Evolutionary conservation across 1,140 invertebrate genomes (phyloP), one percentile per base, ranked within the genome.

Genomic region (Xylocopa sonorina): DNA sequence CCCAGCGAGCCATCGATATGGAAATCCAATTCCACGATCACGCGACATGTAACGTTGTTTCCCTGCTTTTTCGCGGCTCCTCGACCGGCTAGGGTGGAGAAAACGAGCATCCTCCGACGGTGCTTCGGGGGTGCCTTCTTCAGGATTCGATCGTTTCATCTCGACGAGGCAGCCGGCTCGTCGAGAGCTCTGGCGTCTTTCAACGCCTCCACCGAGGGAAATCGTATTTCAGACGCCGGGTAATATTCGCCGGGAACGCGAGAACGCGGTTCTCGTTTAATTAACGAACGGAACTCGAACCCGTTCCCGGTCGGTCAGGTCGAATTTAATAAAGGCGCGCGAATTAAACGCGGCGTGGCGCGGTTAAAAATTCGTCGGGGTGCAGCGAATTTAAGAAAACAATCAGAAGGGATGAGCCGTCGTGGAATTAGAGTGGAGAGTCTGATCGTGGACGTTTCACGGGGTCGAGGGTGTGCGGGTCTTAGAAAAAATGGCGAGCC

Each of bases 321-420:
- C 51, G 53, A 41, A 58, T 69, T 58, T 77, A 77, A 77, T 77
- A 77, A 69, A 77, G 53, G n/a, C 27, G 12, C 50, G 18, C 12
- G 73, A 66, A 66, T 66, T 66, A 75, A 75, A 43, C 64, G 41
- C 50, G 41, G 9, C 7, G 9, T 9, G n/a, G 10, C n/a, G n/a
- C 10, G 18, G 68, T 63, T 16, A 58, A 68, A 77, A 77, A 77
- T 77, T 77, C 64, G 50, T 77, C 51, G 27, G 41, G 16, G 41
- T 27, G 27, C 32, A 29, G n/a, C 6, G 32, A 38, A 38, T 38
- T n/a, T 38, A 38, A 38, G 38, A 9, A 38, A 38, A 38, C 38
- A 38, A 38, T 38, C 9, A n/a, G n/a, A n/a, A n/a, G n/a, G n/a
- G n/a, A n/a, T n/a, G n/a, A n/a, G n/a, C n/a, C n/a, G n/a, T n/a